Evolutionary conservation across 2,113 vertebrate genomes (phyloP).

Genomic region (Prochilodus magdalenae): DNA sequence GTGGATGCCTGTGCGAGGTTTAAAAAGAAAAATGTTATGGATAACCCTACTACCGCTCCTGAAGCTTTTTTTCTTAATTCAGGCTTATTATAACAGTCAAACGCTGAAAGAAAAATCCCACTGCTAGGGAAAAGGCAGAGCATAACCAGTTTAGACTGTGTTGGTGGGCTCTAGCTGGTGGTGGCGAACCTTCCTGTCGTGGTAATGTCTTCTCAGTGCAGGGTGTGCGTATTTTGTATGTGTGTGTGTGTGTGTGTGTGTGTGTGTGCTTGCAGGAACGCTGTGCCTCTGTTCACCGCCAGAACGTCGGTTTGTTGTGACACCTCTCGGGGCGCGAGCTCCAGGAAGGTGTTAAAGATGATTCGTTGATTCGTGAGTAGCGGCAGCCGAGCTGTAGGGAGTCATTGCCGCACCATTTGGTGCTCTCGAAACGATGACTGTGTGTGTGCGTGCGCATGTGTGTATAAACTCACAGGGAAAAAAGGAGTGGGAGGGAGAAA

Average conservation of each 20-base stretch:
- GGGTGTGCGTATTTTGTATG: constrained; percentile 14
- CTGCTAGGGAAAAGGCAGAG: constrained; percentile 8
- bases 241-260: constrained; percentile 16
- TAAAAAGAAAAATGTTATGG: neutral
- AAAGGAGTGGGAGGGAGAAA: constrained; percentile 38
- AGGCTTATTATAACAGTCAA: neutral
- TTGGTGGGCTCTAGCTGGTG: constrained; percentile 24
- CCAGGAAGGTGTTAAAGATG: constrained; percentile 65
- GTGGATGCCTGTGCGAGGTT: neutral
- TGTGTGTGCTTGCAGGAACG: constrained; percentile 53
- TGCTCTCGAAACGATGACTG: constrained; percentile 66
- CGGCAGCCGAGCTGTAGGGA: constrained; percentile 61
- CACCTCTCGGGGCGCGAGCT: constrained; percentile 65
- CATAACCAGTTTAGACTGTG: constrained; percentile 38
- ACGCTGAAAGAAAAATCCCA: neutral
- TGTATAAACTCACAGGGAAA: constrained; percentile 35
- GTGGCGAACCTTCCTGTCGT: constrained; percentile 39
- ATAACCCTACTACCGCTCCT: neutral
- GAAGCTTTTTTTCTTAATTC: neutral
- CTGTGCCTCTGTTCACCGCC: constrained; percentile 60
- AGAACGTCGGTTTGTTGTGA: constrained; percentile 75
- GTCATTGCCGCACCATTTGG: constrained; percentile 68
- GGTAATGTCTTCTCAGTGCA: constrained; percentile 26
- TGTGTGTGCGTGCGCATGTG: constrained; percentile 51
- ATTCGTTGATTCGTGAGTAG: constrained; percentile 62